Evolutionary conservation across 2,888 invertebrate species (phyloP).

Genomic region (Acronicta psi): DNA sequence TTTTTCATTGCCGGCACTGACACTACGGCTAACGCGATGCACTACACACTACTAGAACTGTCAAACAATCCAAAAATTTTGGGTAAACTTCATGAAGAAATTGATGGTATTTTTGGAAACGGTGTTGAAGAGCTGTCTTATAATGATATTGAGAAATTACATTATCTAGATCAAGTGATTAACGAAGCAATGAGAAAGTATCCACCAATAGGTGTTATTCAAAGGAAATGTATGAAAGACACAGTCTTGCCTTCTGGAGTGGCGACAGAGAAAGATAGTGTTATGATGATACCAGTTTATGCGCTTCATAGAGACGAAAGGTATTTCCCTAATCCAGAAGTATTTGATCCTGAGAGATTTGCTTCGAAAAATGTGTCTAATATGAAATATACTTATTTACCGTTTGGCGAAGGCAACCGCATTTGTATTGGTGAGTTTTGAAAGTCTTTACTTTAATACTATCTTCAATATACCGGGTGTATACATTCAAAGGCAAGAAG

Average conservation of each 20-base stretch:
- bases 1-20: slow-evolving; percentile 84
- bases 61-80: slow-evolving; percentile 74
- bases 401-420: slow-evolving; percentile 86
- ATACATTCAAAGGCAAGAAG: no score
- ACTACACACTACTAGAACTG: slow-evolving; percentile 74
- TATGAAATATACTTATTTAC: slow-evolving; percentile 76
- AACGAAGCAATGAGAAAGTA: slow-evolving; percentile 74
- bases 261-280: slow-evolving; percentile 62
- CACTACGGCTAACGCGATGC: slow-evolving; percentile 76
- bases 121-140: slow-evolving; percentile 67
- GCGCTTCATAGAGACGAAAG: slow-evolving; percentile 75
- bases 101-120: slow-evolving; percentile 68
- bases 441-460: no score
- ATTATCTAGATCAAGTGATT: slow-evolving; percentile 78
- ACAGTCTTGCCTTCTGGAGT: slow-evolving; percentile 66
- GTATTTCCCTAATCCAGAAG: slow-evolving; percentile 74
- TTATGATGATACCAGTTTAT: slow-evolving; percentile 65
- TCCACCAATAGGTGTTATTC: slow-evolving; percentile 71
- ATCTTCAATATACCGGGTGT: no score
- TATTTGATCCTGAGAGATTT: slow-evolving; percentile 85
- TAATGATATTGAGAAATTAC: slow-evolving; percentile 69
- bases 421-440: slow-evolving; percentile 82
- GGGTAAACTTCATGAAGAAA: slow-evolving; percentile 73
- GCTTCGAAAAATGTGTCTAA: slow-evolving; percentile 59
- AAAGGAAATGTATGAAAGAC: slow-evolving; percentile 68